Evolutionary conservation across 2,113 vertebrate genomes (phyloP), one percentile per base, ranked within the genome.

Genomic region (Calidris pugnax): DNA sequence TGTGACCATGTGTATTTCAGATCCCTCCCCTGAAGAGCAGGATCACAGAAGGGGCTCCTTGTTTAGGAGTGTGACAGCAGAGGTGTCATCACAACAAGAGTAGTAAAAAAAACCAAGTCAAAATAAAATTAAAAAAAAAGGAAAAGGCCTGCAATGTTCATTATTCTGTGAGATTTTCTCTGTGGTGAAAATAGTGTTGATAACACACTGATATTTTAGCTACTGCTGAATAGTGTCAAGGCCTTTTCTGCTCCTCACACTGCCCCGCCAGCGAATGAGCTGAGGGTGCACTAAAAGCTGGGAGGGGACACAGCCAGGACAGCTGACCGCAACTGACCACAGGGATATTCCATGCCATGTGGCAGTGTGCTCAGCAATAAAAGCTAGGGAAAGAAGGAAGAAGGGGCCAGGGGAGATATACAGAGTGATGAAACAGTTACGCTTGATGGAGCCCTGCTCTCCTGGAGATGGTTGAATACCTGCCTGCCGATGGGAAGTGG

Each of bases 231-330:
- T 6, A 66, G 3, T 2, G 6, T 48, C 53, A 67, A 62, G 43
- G 4, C 6, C 27, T 71, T 74, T 82, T 47, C 35, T 69, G 3
- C 35, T 80, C 18, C 55, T 83, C 35, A 51, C 0, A 0, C 35
- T 1, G 4, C 9, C 10, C 45, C 9, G 1, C 7, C 23, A 32
- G 6, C 0, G 1, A 60, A 10, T 7, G 24, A 14, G 5, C 21
- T 77, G 24, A 2, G 4, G 2, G 3, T 14, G 33, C 17, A 73
- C 4, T 35, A 47, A 39, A n/a, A 68, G 14, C 0, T 73, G 13
- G 8, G 30, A 78, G 13, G 17, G 23, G n/a, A 57, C 8, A 35
- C 4, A 72, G 30, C 14, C 3, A 4, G 30, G 51, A 32, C 23
- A 87, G 30, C 8, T 72, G 68, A 72, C 4, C 18, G 9, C 15